Percentiles rank a stretch among this genome's conserved stretches.
Conservation (phyloP, 2,113 vertebrate species). For the Galeopterus variegatus region DNA sequence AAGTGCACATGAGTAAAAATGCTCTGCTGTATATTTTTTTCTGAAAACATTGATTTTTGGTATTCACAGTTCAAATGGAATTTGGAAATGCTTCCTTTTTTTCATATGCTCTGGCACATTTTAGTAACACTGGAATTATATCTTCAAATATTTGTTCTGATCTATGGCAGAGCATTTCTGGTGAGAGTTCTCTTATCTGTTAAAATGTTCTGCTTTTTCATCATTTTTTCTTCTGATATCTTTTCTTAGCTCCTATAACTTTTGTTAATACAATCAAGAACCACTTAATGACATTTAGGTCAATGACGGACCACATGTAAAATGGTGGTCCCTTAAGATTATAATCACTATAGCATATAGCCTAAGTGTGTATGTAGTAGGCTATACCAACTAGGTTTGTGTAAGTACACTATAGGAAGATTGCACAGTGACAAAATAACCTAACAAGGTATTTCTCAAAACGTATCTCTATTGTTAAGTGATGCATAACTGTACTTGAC, state of each 20-base stretch:
- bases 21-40: neutral
- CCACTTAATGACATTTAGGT: too few relatives aligned
- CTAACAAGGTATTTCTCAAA: too few relatives aligned
- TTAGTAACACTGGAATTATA: neutral
- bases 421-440: too few relatives aligned
- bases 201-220: neutral
- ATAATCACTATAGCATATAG: too few relatives aligned
- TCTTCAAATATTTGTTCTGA: constrained; percentile 32
- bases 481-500: neutral
- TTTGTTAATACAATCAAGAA: neutral
- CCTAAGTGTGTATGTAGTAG: too few relatives aligned
- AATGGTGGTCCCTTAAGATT: too few relatives aligned
- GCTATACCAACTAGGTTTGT: too few relatives aligned
- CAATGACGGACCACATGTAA: too few relatives aligned
- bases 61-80: neutral
- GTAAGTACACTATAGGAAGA: too few relatives aligned
- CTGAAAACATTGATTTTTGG: neutral
- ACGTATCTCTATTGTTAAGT: too few relatives aligned
- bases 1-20: neutral
- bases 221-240: neutral
- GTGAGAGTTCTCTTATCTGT: neutral
- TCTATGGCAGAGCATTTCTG: neutral
- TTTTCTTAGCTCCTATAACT: neutral
- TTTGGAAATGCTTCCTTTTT: neutral
- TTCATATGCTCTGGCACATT: neutral